These are phyloP conservation scores for Nyctibius grandis DNA, from an alignment of 2,797 vertebrate species.

Conservation along the genomic window DNA sequence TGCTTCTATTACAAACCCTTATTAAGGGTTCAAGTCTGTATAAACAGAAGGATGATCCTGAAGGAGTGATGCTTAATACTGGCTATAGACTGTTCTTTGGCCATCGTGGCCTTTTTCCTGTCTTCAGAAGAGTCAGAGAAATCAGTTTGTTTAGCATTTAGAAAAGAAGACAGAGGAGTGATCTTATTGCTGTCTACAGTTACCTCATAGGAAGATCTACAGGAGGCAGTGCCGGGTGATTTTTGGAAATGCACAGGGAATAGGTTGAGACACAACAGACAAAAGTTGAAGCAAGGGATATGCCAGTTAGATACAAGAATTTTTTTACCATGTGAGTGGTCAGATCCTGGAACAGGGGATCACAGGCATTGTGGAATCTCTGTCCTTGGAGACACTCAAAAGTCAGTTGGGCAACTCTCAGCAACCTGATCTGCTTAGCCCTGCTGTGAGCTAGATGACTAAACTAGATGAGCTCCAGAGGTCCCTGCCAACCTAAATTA, in stretches of 20 bases:
- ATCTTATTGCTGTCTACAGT: neutral
- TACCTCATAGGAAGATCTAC: neutral
- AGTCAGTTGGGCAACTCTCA: neutral
- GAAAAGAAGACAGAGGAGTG: neutral
- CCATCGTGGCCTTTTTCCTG: fast-evolving
- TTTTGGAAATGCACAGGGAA: neutral
- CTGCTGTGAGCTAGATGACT: neutral
- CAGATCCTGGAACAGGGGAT: neutral
- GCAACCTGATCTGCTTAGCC: neutral
- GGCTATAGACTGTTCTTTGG: neutral
- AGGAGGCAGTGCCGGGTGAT: neutral
- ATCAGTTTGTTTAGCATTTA: neutral
- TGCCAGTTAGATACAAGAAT: fast-evolving
- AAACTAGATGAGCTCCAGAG: neutral
- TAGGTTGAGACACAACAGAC: neutral
- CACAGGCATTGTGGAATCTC: fast-evolving
- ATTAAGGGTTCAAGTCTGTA: neutral
- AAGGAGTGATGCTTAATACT: neutral
- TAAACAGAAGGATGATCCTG: neutral
- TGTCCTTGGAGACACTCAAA: neutral
- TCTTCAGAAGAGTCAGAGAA: neutral
- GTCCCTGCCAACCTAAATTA: neutral
- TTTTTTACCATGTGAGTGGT: fast-evolving
- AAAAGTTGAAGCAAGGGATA: neutral
- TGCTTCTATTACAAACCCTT: neutral